These are phyloP conservation scores for Liasis olivaceus DNA, from an alignment of 2,797 vertebrate genomes.

Conservation along the genomic window DNA sequence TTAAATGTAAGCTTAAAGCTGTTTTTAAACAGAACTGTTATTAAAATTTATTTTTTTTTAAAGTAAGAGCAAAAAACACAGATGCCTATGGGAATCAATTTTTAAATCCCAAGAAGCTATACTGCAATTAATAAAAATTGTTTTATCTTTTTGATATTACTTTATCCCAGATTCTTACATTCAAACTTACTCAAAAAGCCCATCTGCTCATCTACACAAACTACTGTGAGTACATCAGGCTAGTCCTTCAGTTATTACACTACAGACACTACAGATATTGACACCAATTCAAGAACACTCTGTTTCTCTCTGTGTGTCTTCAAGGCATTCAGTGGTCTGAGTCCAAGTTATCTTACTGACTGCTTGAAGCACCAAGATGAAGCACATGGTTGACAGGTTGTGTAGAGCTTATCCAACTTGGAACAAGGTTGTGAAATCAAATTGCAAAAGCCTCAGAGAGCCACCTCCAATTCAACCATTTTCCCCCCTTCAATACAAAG, in stretches of 20 bases:
- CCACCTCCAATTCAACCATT: conserved; percentile 26
- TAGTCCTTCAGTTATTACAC: conserved; percentile 29
- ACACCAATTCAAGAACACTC: conserved; percentile 42
- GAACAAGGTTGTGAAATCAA: conserved; percentile 32
- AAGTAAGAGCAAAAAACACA: not conserved
- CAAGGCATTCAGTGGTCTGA: conserved; percentile 41
- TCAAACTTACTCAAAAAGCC: conserved; percentile 24
- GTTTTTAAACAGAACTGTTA: not conserved
- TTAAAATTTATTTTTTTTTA: not conserved
- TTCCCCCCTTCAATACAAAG: conserved; percentile 10
- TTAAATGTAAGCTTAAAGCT: not conserved
- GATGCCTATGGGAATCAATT: not conserved
- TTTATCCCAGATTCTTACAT: conserved; percentile 28
- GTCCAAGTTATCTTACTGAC: conserved; percentile 40
- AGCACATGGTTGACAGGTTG: conserved; percentile 44
- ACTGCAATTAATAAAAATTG: not conserved
- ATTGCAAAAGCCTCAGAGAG: conserved; percentile 19
- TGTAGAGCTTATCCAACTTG: conserved; percentile 39
- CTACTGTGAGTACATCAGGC: conserved; percentile 22
- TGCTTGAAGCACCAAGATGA: conserved; percentile 41
- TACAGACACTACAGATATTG: conserved; percentile 40
- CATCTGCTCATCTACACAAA: conserved; percentile 36
- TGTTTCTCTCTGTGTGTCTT: conserved; percentile 37
- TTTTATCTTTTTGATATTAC: not conserved
- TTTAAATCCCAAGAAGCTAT: not conserved